phyloP scores from a whole-genome alignment of 2,888 invertebrate genomes.

The Gymnosoma rotundatum region DNA sequence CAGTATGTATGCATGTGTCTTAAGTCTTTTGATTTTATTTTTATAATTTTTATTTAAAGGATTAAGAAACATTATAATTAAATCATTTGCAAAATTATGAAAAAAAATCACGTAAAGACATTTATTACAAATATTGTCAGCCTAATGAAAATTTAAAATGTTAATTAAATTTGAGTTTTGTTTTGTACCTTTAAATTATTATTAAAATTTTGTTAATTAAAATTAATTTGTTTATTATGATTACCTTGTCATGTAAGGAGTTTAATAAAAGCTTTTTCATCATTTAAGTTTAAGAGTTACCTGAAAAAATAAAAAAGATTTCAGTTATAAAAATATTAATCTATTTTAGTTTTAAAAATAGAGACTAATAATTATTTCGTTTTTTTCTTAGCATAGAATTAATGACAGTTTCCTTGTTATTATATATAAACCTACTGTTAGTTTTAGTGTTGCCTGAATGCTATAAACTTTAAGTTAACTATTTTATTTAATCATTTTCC shows the following conservation, averaged over 20 bases:
- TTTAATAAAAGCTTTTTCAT: neutral
- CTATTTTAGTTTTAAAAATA: no score
- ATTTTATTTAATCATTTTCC: no score
- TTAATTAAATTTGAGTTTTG: conserved; percentile 23
- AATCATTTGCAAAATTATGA: conserved; percentile 24
- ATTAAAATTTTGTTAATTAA: neutral
- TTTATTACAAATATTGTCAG: conserved; percentile 27
- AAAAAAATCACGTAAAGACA: conserved; percentile 24
- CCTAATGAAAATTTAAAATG: conserved; percentile 46
- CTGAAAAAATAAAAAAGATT: no score
- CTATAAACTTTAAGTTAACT: no score
- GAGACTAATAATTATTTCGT: no score
- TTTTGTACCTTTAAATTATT: neutral
- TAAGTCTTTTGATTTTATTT: conserved; percentile 33
- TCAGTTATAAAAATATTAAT: no score
- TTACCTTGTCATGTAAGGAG: neutral
- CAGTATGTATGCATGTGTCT: conserved; percentile 1
- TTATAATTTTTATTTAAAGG: no score
- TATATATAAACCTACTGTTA: no score
- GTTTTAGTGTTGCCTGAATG: no score
- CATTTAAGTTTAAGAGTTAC: no score
- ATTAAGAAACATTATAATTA: conserved; percentile 7
- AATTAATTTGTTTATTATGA: neutral
- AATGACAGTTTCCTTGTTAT: no score
- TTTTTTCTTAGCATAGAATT: no score